Conservation (phyloP, 2,888 invertebrate species). For the Halictus ligatus region DNA sequence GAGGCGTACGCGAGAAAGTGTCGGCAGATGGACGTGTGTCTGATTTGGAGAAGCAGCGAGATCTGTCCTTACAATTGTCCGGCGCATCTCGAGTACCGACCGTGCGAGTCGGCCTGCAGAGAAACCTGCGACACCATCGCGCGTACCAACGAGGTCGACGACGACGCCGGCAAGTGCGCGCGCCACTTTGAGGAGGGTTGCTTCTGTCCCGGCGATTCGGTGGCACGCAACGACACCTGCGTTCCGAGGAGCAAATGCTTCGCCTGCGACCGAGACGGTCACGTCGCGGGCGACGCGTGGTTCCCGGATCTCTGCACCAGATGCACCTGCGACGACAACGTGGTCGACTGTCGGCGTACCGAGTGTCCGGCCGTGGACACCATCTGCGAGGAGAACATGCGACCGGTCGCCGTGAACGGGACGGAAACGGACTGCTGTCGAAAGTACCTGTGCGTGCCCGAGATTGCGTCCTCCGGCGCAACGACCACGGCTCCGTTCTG, state of each 20-base stretch:
- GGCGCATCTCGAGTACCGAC: constrained; percentile 84
- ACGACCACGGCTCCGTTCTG: constrained; percentile 86
- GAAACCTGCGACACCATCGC: constrained; percentile 88
- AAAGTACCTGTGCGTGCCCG: constrained; percentile 88
- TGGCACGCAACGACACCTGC: constrained; percentile 90
- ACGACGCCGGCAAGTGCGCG: constrained; percentile 82
- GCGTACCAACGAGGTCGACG: constrained; percentile 81
- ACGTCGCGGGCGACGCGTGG: constrained; percentile 89
- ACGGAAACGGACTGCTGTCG: constrained; percentile 89
- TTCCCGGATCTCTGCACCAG: constrained; percentile 89
- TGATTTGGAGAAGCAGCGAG: constrained; percentile 88
- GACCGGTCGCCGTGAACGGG: constrained; percentile 85
- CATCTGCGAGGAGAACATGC: constrained; percentile 87
- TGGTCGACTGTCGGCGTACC: constrained; percentile 88
- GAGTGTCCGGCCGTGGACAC: constrained; percentile 86
- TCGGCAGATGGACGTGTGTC: constrained; percentile 89
- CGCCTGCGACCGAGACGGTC: constrained; percentile 91
- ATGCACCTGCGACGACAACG: constrained; percentile 88
- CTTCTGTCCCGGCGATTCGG: constrained; percentile 91
- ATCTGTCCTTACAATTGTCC: constrained; percentile 89
- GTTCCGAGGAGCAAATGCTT: constrained; percentile 88
- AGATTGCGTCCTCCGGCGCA: constrained; percentile 81
- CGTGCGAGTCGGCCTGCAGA: constrained; percentile 88
- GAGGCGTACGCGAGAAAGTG: constrained; percentile 91
- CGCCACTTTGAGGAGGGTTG: constrained; percentile 90